A percentile compares a stretch with the other conserved stretches of the same genome.
phyloP scores from a whole-genome alignment of 2,888 invertebrate genomes.

The Agonopterix heracliana region DNA sequence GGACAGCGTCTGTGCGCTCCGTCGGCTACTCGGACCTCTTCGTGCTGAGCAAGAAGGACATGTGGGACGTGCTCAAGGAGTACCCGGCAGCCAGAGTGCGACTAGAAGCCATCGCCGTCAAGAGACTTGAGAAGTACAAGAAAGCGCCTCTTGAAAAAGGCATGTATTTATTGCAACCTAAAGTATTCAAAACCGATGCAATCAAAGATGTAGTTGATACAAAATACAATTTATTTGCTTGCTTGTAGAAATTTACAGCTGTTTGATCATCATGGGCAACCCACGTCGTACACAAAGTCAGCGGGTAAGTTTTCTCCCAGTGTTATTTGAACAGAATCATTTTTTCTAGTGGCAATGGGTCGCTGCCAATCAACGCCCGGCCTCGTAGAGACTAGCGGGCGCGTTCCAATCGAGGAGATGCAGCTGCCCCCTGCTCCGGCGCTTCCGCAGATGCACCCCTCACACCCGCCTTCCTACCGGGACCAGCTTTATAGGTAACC shows the following conservation, averaged over 20 bases:
- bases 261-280: too few species aligned
- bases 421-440: slow-evolving; percentile 59
- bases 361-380: slow-evolving; percentile 97
- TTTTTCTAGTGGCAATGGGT: slow-evolving; percentile 90
- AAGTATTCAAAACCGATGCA: too few species aligned
- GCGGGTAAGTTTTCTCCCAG: too few species aligned
- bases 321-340: neutral
- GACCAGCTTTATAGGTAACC: slow-evolving; percentile 72
- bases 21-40: slow-evolving; percentile 99
- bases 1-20: slow-evolving; percentile 98
- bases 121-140: slow-evolving; percentile 97
- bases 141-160: slow-evolving; percentile 95
- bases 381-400: slow-evolving; percentile 93
- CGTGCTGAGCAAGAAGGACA: slow-evolving; percentile 98
- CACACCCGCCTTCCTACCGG: slow-evolving; percentile 72
- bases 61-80: slow-evolving; percentile 99
- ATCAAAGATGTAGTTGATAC: too few species aligned
- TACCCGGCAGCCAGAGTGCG: slow-evolving; percentile 95
- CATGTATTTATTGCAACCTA: slow-evolving; percentile 37
- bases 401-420: slow-evolving; percentile 86
- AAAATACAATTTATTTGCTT: too few species aligned
- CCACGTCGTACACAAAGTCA: too few species aligned
- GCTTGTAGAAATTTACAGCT: too few species aligned
- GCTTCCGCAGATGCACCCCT: slow-evolving; percentile 51
- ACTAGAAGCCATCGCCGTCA: slow-evolving; percentile 97